These are phyloP conservation scores for Sinocyclocheilus anophthalmus DNA, from an alignment of 2,113 vertebrate species.

Conservation along the genomic window DNA sequence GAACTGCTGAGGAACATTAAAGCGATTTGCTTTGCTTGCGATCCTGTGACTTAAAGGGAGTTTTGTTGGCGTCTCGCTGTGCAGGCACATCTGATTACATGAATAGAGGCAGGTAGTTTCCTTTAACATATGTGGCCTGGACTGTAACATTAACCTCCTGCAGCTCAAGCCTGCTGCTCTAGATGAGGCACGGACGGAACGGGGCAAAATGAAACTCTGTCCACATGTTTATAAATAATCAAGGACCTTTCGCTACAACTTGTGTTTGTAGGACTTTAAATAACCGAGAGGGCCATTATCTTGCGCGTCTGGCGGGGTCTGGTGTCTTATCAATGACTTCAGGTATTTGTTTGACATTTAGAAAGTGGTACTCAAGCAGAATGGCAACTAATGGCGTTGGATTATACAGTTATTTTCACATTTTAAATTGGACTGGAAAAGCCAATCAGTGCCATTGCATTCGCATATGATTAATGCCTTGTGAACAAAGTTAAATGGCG, in stretches of 20 bases:
- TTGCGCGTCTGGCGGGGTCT: neutral
- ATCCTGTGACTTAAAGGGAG: constrained; percentile 52
- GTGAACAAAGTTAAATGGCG: constrained; percentile 71
- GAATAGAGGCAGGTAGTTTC: constrained; percentile 43
- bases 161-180: constrained; percentile 49
- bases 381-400: constrained; percentile 16
- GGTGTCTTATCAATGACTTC: neutral
- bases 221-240: constrained; percentile 27
- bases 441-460: constrained; percentile 58
- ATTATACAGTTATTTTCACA: constrained; percentile 41
- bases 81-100: constrained; percentile 54
- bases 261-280: constrained; percentile 3
- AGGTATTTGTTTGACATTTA: constrained; percentile 34
- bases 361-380: neutral
- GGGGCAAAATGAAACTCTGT: neutral
- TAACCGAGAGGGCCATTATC: neutral
- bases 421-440: constrained; percentile 60
- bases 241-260: neutral
- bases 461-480: constrained; percentile 74
- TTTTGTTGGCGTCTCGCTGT: constrained; percentile 50
- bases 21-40: constrained; percentile 57
- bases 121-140: constrained; percentile 56
- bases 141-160: constrained; percentile 57
- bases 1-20: constrained; percentile 55
- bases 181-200: constrained; percentile 11